phyloP scores from a whole-genome alignment of 2,113 vertebrate species.

The Myrmophylax atrothorax region DNA sequence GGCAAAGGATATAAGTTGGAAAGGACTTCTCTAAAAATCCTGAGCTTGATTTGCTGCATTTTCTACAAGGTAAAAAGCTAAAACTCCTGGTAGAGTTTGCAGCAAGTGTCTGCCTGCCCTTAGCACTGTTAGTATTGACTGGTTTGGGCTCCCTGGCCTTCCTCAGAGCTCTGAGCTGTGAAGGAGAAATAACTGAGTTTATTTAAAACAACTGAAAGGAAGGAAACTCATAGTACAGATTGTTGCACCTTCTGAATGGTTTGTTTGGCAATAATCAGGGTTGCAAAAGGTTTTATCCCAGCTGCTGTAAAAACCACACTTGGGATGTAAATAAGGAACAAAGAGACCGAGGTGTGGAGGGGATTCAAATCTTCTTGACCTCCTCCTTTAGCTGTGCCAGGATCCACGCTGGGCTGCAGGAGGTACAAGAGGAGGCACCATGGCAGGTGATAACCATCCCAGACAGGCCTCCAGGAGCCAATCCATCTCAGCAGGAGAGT shows the following conservation, averaged over 20 bases:
- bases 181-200: neutral
- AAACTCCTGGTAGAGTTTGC: neutral
- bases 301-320: neutral
- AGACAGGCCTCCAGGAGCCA: neutral
- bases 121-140: neutral
- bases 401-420: neutral
- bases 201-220: neutral
- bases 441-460: neutral
- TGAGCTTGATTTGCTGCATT: neutral
- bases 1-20: neutral
- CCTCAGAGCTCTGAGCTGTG: neutral
- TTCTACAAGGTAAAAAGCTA: neutral
- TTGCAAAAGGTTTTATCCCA: neutral
- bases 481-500: neutral
- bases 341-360: neutral
- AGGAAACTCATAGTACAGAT: neutral
- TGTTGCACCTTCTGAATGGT: neutral
- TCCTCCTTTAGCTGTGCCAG: neutral
- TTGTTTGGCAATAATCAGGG: neutral
- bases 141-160: neutral
- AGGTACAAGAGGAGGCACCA: neutral
- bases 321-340: neutral
- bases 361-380: neutral
- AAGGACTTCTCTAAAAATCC: neutral
- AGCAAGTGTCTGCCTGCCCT: neutral